Evolutionary conservation across 2,888 invertebrate species (phyloP).

Genomic region (Euproctis similis): DNA sequence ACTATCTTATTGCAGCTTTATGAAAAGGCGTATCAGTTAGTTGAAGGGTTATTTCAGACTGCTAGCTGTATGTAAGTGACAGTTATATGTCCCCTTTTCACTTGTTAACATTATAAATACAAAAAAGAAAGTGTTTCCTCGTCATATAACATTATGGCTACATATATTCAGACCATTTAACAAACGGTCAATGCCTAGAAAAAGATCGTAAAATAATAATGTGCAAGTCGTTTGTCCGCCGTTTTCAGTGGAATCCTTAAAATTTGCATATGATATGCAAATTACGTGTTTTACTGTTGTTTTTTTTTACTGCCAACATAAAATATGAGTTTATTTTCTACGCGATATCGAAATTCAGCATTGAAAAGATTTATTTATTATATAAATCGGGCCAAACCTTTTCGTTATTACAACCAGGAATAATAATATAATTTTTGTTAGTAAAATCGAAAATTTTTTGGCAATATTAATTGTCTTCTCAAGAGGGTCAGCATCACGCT

Average conservation of each 20-base stretch:
- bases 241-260: not conserved
- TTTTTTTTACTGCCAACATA: conserved; percentile 19
- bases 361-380: too few relatives aligned
- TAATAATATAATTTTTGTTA: too few relatives aligned
- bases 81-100: conserved; percentile 18
- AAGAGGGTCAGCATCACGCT: too few relatives aligned
- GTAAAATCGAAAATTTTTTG: too few relatives aligned
- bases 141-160: conserved; percentile 42
- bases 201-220: conserved; percentile 44
- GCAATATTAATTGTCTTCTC: too few relatives aligned
- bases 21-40: conserved; percentile 16
- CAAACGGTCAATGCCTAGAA: conserved; percentile 39
- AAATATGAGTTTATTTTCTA: too few relatives aligned
- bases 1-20: conserved; percentile 5
- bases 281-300: conserved; percentile 38
- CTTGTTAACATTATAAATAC: conserved; percentile 15
- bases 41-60: conserved; percentile 27
- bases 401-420: too few relatives aligned
- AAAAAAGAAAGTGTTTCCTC: conserved; percentile 41
- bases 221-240: conserved; percentile 38
- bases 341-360: too few relatives aligned
- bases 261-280: conserved; percentile 31
- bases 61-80: too few relatives aligned
- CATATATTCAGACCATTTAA: conserved; percentile 44
- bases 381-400: too few relatives aligned